Evolutionary conservation across 2,888 invertebrate genomes (phyloP), one percentile per base, ranked within the genome.

Genomic region (Plebejus argus): DNA sequence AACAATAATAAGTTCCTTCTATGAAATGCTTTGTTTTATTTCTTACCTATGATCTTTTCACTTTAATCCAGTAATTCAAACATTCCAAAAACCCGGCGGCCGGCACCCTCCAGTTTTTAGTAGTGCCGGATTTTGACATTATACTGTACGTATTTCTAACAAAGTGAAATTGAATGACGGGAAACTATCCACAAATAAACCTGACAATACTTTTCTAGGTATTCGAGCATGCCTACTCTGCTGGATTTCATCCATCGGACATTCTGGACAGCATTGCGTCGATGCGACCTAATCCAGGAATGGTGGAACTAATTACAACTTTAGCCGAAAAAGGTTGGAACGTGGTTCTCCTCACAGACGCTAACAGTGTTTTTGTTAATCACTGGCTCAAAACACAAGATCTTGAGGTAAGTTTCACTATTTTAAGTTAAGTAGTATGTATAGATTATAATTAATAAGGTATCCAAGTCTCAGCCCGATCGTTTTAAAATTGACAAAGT

Each of bases 161-260:
- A 15, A 49, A 49, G 49, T 49, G 15, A 53, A 53, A 18, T 12
- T 15, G 18, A 53, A 53, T 53, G 53, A 53, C 53, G 18, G 33
- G 3, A 15, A 70, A 70, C 45, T 33, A 8, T 28, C 18, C 15
- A 53, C 18, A 53, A 18, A 53, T 53, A 18, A 53, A 18, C 53
- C 53, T 53, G 18, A 53, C 4, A 53, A 53, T 53, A n/a, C 18
- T 58, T 45, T 58, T 70, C 0, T 87, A 94, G 93, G 89, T 93
- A 0, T 93, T 94, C 83, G 91, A 92, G 76, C 92, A 93, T 83
- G 93, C 93, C 0, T 92, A 87, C 83, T 89, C 92, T 0, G 89
- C 93, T 0, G 93, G 93, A 0, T 84, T 92, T 33, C 83, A 85
- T 53, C 88, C 87, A 1, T 84, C 86, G 0, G 92, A 91, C 79